phyloP scores from a whole-genome alignment of 2,113 vertebrate species.

The Stigmatopora argus region DNA sequence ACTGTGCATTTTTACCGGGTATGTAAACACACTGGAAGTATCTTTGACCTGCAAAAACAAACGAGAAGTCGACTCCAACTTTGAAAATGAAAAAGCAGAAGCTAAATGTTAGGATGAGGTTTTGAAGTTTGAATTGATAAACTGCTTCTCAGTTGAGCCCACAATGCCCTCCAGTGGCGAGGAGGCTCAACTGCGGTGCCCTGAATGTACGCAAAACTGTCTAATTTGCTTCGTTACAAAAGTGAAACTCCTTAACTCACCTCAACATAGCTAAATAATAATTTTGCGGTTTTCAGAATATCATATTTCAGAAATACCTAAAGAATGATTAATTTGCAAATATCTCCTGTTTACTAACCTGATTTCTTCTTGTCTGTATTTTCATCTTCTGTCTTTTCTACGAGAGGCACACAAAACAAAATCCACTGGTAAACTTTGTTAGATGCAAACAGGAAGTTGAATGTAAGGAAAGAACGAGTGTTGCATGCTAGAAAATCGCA shows the following conservation, averaged over 20 bases:
- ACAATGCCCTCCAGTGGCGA: background rate
- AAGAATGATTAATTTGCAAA: background rate
- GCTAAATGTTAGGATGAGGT: background rate
- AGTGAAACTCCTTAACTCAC: too few relatives aligned
- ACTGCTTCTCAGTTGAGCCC: background rate
- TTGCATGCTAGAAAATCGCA: background rate
- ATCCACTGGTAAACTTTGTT: background rate
- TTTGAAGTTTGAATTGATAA: background rate
- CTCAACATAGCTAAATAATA: too few relatives aligned
- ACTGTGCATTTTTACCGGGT: constrained; percentile 62
- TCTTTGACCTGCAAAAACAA: constrained; percentile 59
- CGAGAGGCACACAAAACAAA: background rate
- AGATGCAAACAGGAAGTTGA: background rate
- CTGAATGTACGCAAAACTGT: background rate
- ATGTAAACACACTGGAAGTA: constrained; percentile 75
- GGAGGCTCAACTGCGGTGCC: background rate
- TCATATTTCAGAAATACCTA: background rate
- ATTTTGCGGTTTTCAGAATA: background rate
- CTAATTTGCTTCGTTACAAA: too few relatives aligned
- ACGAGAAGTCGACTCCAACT: background rate
- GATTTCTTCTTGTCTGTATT: background rate
- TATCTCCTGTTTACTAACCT: background rate
- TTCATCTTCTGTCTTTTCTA: background rate
- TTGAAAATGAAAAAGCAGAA: constrained; percentile 14
- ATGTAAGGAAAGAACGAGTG: background rate